These are phyloP conservation scores for Anarhynchus alexandrinus DNA, from an alignment of 2,113 vertebrate genomes.

Conservation along the genomic window DNA sequence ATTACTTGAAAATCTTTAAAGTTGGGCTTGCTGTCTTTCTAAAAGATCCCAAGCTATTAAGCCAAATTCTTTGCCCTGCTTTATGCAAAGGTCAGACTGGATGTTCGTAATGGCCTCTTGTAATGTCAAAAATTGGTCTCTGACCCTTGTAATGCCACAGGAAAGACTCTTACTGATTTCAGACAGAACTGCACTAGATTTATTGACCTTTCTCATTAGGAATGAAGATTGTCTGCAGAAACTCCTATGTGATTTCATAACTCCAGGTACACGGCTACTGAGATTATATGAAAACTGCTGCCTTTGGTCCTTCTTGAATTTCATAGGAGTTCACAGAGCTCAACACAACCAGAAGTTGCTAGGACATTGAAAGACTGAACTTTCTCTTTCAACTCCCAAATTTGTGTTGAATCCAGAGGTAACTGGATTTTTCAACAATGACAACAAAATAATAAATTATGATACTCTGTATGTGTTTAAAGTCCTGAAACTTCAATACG, in stretches of 20 bases:
- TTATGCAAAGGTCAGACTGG: conserved; percentile 48
- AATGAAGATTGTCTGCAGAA: conserved; percentile 15
- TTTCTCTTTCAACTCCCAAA: not conserved
- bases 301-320: not conserved
- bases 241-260: not conserved
- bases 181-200: not conserved
- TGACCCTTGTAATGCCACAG: conserved; percentile 30
- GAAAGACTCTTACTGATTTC: not conserved
- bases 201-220: conserved; percentile 12
- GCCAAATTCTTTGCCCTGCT: conserved; percentile 19
- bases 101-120: conserved; percentile 3
- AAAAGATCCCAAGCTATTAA: conserved; percentile 24
- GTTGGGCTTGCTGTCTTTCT: conserved; percentile 18
- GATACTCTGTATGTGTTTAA: not conserved
- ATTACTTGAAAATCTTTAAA: conserved; percentile 52
- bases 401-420: not conserved
- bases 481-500: not conserved
- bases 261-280: not conserved
- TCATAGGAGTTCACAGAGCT: not conserved
- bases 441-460: not conserved
- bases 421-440: not conserved
- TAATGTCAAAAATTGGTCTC: conserved; percentile 25
- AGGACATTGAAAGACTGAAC: not conserved
- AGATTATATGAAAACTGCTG: not conserved
- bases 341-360: not conserved